These are phyloP conservation scores for Zaprionus ornatus DNA, from an alignment of 1,140 invertebrate species.

Conservation along the genomic window DNA sequence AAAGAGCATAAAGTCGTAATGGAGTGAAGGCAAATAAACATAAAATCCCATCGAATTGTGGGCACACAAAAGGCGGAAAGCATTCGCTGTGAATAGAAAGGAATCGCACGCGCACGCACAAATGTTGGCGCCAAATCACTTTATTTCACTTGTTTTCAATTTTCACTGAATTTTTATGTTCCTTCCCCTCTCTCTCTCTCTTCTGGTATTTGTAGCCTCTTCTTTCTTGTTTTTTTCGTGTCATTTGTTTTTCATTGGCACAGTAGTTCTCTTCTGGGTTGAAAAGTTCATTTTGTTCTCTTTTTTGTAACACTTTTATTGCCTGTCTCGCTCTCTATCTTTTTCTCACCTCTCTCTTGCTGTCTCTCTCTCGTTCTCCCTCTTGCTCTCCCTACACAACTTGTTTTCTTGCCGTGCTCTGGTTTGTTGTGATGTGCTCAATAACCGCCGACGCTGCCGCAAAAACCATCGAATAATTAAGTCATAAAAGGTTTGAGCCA, in stretches of 20 bases:
- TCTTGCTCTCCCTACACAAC: neutral
- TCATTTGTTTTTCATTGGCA: neutral
- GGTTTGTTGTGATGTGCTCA: slow-evolving; percentile 27
- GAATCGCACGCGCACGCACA: slow-evolving; percentile 75
- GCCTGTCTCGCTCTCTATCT: neutral
- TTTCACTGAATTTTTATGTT: slow-evolving; percentile 44
- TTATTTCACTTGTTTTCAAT: slow-evolving; percentile 83
- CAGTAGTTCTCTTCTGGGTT: neutral
- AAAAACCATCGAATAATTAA: slow-evolving; percentile 79
- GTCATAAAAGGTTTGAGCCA: slow-evolving; percentile 75
- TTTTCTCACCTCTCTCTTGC: neutral
- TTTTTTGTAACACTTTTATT: neutral
- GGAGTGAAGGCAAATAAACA: slow-evolving; percentile 80
- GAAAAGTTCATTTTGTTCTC: neutral
- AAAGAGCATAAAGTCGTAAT: slow-evolving; percentile 82
- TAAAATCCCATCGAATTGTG: slow-evolving; percentile 79
- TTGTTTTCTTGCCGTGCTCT: neutral
- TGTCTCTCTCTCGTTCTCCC: neutral
- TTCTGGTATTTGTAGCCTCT: neutral
- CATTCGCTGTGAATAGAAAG: slow-evolving; percentile 46
- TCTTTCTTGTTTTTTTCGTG: neutral
- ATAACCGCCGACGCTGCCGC: slow-evolving; percentile 51
- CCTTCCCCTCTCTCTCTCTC: neutral
- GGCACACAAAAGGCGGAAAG: slow-evolving; percentile 65
- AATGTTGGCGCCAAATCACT: slow-evolving; percentile 78